Percentiles rank a stretch among this genome's conserved stretches.
Conservation (phyloP, 2,888 invertebrate species). For the Clistopyga incitator region DNA sequence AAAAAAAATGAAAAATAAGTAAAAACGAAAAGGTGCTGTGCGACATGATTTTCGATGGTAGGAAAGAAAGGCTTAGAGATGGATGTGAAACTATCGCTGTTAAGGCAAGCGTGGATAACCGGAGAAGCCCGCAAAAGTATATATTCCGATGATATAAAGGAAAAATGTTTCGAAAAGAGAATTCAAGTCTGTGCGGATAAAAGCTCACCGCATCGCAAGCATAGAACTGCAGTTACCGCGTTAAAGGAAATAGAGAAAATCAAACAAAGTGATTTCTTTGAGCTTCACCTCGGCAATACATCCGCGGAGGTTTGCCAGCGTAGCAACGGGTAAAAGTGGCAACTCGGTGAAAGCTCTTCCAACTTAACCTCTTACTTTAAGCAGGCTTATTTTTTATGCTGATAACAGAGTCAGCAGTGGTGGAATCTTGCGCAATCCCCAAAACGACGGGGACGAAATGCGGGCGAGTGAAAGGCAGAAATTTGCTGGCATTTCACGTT, state of each 20-base stretch:
- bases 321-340: background rate
- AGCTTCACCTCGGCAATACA: slow-evolving; percentile 3
- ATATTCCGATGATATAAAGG: background rate
- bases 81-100: background rate
- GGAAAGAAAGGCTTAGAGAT: no score
- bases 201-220: background rate
- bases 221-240: background rate
- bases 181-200: background rate
- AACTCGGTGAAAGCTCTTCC: background rate
- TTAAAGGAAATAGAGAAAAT: background rate
- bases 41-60: no score
- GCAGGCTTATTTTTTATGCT: slow-evolving; percentile 17
- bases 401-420: slow-evolving; percentile 23
- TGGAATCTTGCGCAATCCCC: slow-evolving; percentile 21
- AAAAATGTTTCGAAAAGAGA: background rate
- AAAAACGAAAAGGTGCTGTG: no score
- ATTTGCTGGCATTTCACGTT: background rate
- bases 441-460: background rate
- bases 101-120: background rate
- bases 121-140: background rate
- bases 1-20: no score
- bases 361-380: slow-evolving; percentile 14
- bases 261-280: background rate
- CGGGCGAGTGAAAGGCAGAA: background rate
- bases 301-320: background rate